Percentiles rank a stretch among this genome's conserved stretches.
phyloP scores from a whole-genome alignment of 1,140 invertebrate species.

The Saccostrea cuccullata region DNA sequence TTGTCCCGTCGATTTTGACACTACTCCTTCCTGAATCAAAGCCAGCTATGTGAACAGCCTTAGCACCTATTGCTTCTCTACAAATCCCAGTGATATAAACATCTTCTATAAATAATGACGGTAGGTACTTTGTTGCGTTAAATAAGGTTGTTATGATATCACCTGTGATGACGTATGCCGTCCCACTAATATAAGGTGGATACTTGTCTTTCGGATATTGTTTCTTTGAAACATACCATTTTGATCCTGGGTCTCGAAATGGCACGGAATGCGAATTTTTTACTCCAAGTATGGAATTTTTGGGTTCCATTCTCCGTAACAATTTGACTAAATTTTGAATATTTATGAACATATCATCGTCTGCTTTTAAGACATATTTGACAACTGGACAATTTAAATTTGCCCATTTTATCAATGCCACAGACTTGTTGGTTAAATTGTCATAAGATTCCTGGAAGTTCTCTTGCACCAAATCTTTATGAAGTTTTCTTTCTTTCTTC shows the following conservation, averaged over 20 bases:
- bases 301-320: constrained; percentile 43
- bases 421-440: constrained; percentile 92
- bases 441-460: constrained; percentile 88
- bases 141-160: constrained; percentile 68
- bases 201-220: constrained; percentile 72
- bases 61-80: constrained; percentile 43
- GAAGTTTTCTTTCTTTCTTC: constrained; percentile 81
- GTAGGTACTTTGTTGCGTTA: constrained; percentile 58
- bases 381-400: constrained; percentile 83
- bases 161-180: constrained; percentile 73
- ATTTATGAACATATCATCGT: constrained; percentile 81
- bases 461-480: constrained; percentile 88
- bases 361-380: constrained; percentile 78
- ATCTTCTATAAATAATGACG: constrained; percentile 74
- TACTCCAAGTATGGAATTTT: constrained; percentile 49
- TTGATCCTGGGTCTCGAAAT: constrained; percentile 69
- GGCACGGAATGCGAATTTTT: constrained; percentile 45
- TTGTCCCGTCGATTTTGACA: constrained; percentile 21
- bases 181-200: constrained; percentile 73
- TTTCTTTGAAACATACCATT: constrained; percentile 74
- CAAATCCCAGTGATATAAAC: constrained; percentile 74
- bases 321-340: constrained; percentile 59
- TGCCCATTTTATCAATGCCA: constrained; percentile 89
- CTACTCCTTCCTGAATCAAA: constrained; percentile 46
- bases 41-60: background rate